Conservation (phyloP, 2,113 vertebrate species). For the Atractosteus spatula region DNA sequence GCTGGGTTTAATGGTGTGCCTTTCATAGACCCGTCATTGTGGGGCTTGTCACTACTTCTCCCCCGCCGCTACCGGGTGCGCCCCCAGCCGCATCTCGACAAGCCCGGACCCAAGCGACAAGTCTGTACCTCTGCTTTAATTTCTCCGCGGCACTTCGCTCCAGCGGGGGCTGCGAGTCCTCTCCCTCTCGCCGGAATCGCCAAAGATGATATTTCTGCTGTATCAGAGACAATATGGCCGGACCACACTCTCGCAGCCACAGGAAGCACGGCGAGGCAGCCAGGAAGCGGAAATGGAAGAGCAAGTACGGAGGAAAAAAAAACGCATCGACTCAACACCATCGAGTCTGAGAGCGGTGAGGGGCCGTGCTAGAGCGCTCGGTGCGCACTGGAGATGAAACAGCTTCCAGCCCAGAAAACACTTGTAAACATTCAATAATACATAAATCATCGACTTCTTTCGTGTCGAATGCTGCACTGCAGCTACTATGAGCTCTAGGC, state of each 20-base stretch:
- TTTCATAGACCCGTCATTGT: background rate
- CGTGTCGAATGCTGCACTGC: background rate
- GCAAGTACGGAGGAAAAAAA: background rate
- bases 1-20: background rate
- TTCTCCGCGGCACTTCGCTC: background rate
- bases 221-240: conserved; percentile 15
- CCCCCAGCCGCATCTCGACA: background rate
- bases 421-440: too few relatives aligned
- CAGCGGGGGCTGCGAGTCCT: background rate
- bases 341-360: background rate
- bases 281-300: conserved; percentile 6
- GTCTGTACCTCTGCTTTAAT: background rate
- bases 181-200: background rate
- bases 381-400: too few relatives aligned
- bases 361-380: too few relatives aligned
- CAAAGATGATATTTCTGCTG: background rate
- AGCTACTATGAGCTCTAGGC: too few relatives aligned
- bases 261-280: background rate
- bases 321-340: background rate
- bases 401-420: too few relatives aligned
- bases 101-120: background rate
- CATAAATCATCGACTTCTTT: too few relatives aligned
- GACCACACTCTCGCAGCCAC: background rate
- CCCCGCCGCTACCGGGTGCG: background rate
- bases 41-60: background rate